Evolutionary conservation across 2,113 vertebrate genomes (phyloP).

Genomic region (Diadophis punctatus): DNA sequence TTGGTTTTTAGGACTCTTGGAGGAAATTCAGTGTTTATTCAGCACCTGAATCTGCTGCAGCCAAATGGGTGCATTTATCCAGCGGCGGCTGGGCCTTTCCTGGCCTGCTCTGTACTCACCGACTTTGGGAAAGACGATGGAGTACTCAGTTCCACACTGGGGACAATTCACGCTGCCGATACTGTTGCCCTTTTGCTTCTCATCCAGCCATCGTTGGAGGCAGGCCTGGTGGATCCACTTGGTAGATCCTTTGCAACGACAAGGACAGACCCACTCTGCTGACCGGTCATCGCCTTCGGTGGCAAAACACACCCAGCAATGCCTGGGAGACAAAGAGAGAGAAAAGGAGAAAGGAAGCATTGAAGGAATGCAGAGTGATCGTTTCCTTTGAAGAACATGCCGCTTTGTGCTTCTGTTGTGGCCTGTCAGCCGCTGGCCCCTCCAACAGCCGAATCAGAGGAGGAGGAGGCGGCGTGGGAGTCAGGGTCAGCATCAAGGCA

Average conservation of each 20-base stretch:
- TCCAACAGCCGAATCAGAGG: too few species aligned
- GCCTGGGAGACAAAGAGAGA: conserved; percentile 38
- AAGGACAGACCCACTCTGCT: conserved; percentile 76
- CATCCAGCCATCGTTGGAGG: conserved; percentile 77
- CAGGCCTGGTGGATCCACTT: conserved; percentile 80
- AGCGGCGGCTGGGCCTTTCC: too few species aligned
- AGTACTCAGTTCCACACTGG: conserved; percentile 73
- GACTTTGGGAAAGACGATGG: conserved; percentile 71
- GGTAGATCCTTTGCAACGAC: conserved; percentile 75
- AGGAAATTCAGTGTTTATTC: background rate
- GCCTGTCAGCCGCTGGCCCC: too few species aligned
- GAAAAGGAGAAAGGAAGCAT: background rate
- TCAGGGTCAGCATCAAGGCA: too few species aligned
- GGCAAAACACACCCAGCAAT: conserved; percentile 79
- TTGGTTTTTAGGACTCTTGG: background rate
- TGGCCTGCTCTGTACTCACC: conserved; percentile 45
- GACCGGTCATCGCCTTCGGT: conserved; percentile 69
- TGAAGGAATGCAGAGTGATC: background rate
- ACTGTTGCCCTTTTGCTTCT: conserved; percentile 74
- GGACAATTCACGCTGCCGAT: conserved; percentile 67
- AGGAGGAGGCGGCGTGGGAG: too few species aligned
- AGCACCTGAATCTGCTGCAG: background rate
- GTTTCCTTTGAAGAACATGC: background rate
- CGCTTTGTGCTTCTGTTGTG: background rate
- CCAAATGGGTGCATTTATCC: background rate